Base-by-base conservation (phyloP, 2,113 vertebrate genomes). In the Sinocyclocheilus rhinocerous region DNA sequence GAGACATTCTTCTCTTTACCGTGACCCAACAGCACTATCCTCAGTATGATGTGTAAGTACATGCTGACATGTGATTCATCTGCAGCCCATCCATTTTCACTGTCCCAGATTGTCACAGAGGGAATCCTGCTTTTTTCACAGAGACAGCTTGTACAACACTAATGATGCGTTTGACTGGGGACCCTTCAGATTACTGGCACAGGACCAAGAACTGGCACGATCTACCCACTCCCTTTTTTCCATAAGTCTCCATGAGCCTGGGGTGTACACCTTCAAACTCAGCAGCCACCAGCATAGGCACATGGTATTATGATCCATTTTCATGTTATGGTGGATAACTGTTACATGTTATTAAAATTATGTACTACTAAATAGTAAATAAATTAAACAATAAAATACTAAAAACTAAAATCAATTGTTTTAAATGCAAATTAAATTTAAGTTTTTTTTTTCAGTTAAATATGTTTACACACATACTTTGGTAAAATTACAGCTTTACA, bases 121-220 rank as follows among this genome's bases (percentile, higher is more conserved):
- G 26, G 10, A 57, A 26, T 78, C 5, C 33, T 15, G 42, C 59
- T 59, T 73, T 70, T 26, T 88, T 77, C 61, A 76, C 89, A 99
- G 97, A 9, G 90, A 95, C 84, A 97, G 96, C 89, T 92, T 97
- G 80, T 97, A 96, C 92, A 99, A 98, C 89, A 97, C 97, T 0
- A 95, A 95, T 7, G 61, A 72, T 0, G 92, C 91, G 0, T 98
- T 97, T 81, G 97, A 99, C 94, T 99, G 97, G 97, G 97, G 96
- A 4, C 79, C 88, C 5, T 95, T 99, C 89, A 94, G 95, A 70
- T 88, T 69, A 26, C 94, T 99, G 10, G 72, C 90, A 45, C 95
- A 97, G 65, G 93, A 95, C 84, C 42, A 95, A 39, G 87, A 70
- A 45, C 82, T 94, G 12, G 87, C 90, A 3, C 87, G 92, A 63